These are phyloP conservation scores for Eurytemora carolleeae DNA, from an alignment of 1,140 invertebrate species.

Conservation along the genomic window DNA sequence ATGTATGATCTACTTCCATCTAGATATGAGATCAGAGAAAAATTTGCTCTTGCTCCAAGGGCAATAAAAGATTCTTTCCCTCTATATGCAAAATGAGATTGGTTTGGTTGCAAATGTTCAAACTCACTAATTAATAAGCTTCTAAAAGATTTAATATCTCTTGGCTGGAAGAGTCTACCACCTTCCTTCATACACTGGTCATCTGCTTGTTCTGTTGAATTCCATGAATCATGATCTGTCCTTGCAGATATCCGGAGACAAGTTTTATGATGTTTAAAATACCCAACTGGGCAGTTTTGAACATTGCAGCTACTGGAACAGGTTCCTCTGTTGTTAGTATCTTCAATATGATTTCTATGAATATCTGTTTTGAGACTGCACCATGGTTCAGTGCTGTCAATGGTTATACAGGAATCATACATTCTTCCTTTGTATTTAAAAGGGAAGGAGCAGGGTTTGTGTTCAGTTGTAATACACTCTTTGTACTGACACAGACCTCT, in stretches of 20 bases:
- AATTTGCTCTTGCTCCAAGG: too few relatives aligned
- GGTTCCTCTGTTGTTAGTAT: not conserved
- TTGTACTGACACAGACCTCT: not conserved
- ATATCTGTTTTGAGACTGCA: not conserved
- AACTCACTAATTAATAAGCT: not conserved
- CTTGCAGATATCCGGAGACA: not conserved
- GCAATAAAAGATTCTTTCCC: not conserved
- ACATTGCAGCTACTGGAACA: not conserved
- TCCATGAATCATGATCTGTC: not conserved
- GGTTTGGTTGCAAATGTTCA: not conserved
- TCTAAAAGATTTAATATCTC: not conserved
- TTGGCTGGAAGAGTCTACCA: not conserved
- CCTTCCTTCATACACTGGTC: not conserved
- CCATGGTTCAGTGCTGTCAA: not conserved
- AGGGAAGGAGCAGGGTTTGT: not conserved
- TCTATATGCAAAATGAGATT: not conserved
- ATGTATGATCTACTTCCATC: not conserved
- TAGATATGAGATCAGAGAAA: not conserved
- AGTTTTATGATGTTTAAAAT: not conserved
- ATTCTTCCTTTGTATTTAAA: not conserved
- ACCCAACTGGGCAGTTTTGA: not conserved
- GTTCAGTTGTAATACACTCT: not conserved
- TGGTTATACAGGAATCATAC: not conserved
- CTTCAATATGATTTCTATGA: not conserved
- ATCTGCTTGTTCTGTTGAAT: not conserved